Evolutionary conservation across 2,888 invertebrate genomes (phyloP), one percentile per base, ranked within the genome.

Genomic region (Papilio demoleus): DNA sequence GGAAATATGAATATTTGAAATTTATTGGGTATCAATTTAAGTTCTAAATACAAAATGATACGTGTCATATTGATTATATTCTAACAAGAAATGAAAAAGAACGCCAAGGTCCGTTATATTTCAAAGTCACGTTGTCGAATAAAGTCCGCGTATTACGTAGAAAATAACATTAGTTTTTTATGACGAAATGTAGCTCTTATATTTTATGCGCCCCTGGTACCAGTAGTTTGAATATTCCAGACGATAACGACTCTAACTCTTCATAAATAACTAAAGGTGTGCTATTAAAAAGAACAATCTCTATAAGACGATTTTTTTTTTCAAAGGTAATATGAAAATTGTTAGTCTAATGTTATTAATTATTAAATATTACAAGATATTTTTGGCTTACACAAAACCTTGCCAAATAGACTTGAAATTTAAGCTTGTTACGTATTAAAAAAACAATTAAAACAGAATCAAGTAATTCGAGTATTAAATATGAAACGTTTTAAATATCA

Each of bases 81-180:
- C 17, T 40, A 14, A 53, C 40, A 53, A 67, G 40, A 62, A 62
- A 42, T 40, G 34, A 22, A 45, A 56, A 62, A 67, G 62, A 63
- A 67, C 62, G 62, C 34, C 67, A 67, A 67, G 67, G 67, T 42
- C 53, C 6, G 14, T 45, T 61, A n/a, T 40, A 34, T 62, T 67
- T 62, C 62, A 62, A 67, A 62, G 56, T 67, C 67, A 61, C 50
- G 24, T 38, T 50, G 40, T 42, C 36, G 45, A 62, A 42, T 62
- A 56, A 36, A 34, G 62, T 53, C 50, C 38, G 53, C 31, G 53
- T 60, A 47, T 34, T 50, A 53, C 50, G 36, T 66, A 59, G 47
- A 56, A 42, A 42, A 62, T 40, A 40, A 61, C 38, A 60, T 53
- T 53, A 47, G 66, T 38, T 45, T 14, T 40, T 45, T 14, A n/a